Percentiles rank a stretch among this genome's conserved stretches.
These are phyloP conservation scores for Sebastes minor DNA, from an alignment of 2,797 vertebrate species.

Conservation along the genomic window DNA sequence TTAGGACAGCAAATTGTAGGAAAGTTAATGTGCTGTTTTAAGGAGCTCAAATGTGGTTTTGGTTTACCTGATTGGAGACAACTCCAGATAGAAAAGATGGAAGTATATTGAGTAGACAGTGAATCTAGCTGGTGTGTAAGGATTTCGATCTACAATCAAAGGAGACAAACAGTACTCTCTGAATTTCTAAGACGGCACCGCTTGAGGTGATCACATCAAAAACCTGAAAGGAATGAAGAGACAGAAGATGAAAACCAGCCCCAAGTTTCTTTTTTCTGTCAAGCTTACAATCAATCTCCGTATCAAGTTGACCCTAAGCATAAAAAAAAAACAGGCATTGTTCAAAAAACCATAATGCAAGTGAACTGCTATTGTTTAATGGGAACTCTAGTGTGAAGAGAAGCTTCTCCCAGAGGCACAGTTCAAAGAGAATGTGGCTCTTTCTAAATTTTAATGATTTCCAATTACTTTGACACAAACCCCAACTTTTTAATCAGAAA, in stretches of 20 bases:
- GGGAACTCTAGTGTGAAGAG: constrained; percentile 18
- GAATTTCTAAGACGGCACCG: not conserved
- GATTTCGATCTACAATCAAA: not conserved
- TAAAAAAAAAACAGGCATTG: constrained; percentile 6
- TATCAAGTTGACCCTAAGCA: constrained; percentile 10
- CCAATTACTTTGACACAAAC: constrained; percentile 67
- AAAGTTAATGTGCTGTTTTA: not conserved
- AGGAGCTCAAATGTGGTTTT: not conserved
- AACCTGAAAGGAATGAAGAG: not conserved
- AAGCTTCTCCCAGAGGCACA: constrained; percentile 47
- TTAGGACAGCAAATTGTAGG: constrained; percentile 15
- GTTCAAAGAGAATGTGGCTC: constrained; percentile 63
- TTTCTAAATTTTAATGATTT: constrained; percentile 68
- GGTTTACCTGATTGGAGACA: not conserved
- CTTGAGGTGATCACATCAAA: not conserved
- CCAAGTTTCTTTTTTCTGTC: not conserved
- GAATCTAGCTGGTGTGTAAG: not conserved
- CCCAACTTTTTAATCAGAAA: constrained; percentile 64
- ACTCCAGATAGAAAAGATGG: not conserved
- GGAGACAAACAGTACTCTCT: not conserved
- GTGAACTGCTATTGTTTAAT: constrained; percentile 30
- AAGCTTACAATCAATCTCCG: constrained; percentile 13
- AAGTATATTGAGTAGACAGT: not conserved
- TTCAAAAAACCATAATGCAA: constrained; percentile 14
- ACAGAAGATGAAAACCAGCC: not conserved